phyloP scores from a whole-genome alignment of 2,888 invertebrate genomes.

The Drosophila austrosaltans region DNA sequence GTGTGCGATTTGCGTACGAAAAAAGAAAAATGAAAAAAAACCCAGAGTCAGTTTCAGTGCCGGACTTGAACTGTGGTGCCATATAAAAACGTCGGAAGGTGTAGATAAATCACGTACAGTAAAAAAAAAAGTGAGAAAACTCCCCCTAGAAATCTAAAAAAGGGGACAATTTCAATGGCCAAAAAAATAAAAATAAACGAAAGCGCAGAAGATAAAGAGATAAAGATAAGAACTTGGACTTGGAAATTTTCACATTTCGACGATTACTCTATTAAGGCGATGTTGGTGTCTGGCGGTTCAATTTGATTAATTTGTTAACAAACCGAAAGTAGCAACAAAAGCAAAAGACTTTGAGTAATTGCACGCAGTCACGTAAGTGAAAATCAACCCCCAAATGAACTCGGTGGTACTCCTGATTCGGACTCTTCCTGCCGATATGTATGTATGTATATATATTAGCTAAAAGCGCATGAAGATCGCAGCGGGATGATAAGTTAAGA shows the following conservation, averaged over 20 bases:
- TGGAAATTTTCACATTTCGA: conserved; percentile 54
- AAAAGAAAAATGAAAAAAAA: conserved; percentile 50
- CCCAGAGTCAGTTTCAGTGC: conserved; percentile 31
- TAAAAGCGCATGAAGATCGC: conserved; percentile 80
- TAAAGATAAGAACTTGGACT: conserved; percentile 55
- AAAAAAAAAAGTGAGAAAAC: conserved; percentile 70
- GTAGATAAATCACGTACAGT: conserved; percentile 68
- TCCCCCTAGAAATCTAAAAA: conserved; percentile 39
- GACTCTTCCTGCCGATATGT: conserved; percentile 19
- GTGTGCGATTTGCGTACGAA: conserved; percentile 63
- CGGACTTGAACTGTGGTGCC: conserved; percentile 15
- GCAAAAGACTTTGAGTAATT: conserved; percentile 72
- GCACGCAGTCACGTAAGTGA: conserved; percentile 73
- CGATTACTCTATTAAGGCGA: conserved; percentile 69
- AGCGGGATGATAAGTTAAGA: conserved; percentile 58
- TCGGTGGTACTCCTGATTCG: conserved; percentile 36
- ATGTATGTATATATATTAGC: conserved; percentile 49
- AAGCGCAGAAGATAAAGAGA: conserved; percentile 44
- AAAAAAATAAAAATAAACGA: conserved; percentile 36
- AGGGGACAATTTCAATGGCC: conserved; percentile 53
- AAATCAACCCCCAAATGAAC: conserved; percentile 33
- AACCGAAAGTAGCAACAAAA: conserved; percentile 81
- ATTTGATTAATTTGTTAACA: conserved; percentile 83
- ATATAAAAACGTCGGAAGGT: conserved; percentile 71
- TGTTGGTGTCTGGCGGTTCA: conserved; percentile 60